Conservation (phyloP, 2,888 invertebrate genomes). For the Ctenicera cuprea region DNA sequence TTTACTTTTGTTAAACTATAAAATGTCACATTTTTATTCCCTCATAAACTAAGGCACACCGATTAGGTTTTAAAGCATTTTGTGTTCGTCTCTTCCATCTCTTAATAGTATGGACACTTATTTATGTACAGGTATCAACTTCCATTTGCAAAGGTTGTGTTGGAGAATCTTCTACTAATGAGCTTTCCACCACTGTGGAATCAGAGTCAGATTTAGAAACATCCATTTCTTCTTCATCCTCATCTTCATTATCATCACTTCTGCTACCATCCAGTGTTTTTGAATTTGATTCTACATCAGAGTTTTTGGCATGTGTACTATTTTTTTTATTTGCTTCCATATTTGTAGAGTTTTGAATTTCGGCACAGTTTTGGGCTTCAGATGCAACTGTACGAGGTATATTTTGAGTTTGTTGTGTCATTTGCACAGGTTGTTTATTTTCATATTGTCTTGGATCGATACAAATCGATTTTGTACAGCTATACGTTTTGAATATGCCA, state of each 20-base stretch:
- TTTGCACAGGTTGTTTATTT: slow-evolving; percentile 6
- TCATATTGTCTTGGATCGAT: slow-evolving; percentile 71
- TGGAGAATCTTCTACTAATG: slow-evolving; percentile 9
- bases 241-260: not conserved
- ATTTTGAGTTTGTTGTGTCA: not conserved
- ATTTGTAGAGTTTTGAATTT: not conserved
- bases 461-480: slow-evolving; percentile 88
- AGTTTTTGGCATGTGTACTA: not conserved
- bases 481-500: slow-evolving; percentile 96
- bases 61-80: too few relatives aligned
- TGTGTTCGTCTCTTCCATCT: too few relatives aligned
- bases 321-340: not conserved
- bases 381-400: not conserved
- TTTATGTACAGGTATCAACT: too few relatives aligned
- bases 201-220: not conserved
- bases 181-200: slow-evolving; percentile 20
- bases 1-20: too few relatives aligned
- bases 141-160: too few relatives aligned
- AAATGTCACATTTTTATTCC: too few relatives aligned
- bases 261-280: not conserved
- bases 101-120: too few relatives aligned
- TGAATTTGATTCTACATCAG: not conserved
- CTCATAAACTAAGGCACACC: too few relatives aligned
- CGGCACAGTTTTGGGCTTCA: not conserved
- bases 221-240: not conserved